Conservation (phyloP, 2,888 invertebrate genomes). For the Nemotelus pantherinus region DNA sequence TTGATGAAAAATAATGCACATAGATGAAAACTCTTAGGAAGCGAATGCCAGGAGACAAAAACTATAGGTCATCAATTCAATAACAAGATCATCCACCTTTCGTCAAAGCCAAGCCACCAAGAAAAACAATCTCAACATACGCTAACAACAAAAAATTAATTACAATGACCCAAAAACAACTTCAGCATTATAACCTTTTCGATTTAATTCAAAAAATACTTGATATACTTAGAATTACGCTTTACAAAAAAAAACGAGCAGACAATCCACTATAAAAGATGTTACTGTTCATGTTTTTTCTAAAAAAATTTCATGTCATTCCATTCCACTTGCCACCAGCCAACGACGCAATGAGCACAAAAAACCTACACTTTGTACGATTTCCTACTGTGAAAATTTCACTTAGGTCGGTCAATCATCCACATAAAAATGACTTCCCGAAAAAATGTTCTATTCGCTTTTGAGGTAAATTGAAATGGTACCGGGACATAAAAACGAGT, state of each 20-base stretch:
- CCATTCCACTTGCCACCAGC: too few relatives aligned
- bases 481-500: too few relatives aligned
- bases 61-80: background rate
- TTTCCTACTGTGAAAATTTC: slow-evolving; percentile 29
- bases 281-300: too few relatives aligned
- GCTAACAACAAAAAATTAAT: slow-evolving; percentile 18
- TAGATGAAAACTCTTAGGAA: too few relatives aligned
- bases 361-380: background rate
- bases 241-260: background rate
- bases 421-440: background rate
- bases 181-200: slow-evolving; percentile 1
- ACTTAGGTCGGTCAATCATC: slow-evolving; percentile 18
- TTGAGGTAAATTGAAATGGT: too few relatives aligned
- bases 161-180: slow-evolving; percentile 28
- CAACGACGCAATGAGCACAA: too few relatives aligned
- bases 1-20: too few relatives aligned
- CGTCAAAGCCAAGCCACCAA: background rate
- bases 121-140: background rate
- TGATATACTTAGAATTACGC: slow-evolving; percentile 5
- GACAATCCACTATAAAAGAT: too few relatives aligned
- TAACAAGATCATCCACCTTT: background rate
- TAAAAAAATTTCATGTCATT: too few relatives aligned
- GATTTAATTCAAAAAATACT: slow-evolving; percentile 8
- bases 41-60: too few relatives aligned
- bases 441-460: too few relatives aligned